phyloP scores from a whole-genome alignment of 2,888 invertebrate species.

The Lepidonotus clava region DNA sequence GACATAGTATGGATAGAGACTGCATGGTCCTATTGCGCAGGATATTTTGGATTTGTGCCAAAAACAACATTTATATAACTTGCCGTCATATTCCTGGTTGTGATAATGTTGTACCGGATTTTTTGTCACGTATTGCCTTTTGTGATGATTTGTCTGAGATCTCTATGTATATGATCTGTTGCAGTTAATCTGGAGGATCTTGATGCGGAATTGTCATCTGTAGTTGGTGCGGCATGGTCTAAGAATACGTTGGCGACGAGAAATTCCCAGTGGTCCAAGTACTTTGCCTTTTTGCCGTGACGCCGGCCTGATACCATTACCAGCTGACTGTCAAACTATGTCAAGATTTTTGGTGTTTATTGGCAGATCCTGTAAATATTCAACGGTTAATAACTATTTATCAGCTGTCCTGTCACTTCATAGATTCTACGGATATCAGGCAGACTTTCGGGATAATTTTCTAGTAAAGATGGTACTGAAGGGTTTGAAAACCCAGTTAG shows the following conservation, averaged over 20 bases:
- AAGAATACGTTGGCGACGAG: background rate
- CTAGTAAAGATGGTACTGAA: background rate
- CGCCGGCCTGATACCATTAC: background rate
- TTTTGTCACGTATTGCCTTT: too few species aligned
- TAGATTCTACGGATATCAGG: background rate
- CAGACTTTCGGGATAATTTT: background rate
- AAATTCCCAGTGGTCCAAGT: background rate
- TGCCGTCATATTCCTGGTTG: too few species aligned
- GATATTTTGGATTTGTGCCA: too few species aligned
- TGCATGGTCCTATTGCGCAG: too few species aligned
- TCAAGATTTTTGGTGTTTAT: background rate
- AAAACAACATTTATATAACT: too few species aligned
- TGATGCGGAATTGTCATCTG: background rate
- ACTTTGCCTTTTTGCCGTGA: background rate
- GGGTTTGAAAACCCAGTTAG: background rate
- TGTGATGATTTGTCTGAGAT: background rate
- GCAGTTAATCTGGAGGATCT: too few species aligned
- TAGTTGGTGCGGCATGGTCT: background rate
- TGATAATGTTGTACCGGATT: too few species aligned
- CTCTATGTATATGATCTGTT: background rate
- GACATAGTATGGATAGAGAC: too few species aligned
- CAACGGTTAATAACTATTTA: background rate
- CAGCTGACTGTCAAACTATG: background rate
- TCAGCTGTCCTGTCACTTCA: background rate
- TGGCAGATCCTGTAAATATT: background rate